phyloP scores from a whole-genome alignment of 2,797 vertebrate species.

The Alectoris magna region DNA sequence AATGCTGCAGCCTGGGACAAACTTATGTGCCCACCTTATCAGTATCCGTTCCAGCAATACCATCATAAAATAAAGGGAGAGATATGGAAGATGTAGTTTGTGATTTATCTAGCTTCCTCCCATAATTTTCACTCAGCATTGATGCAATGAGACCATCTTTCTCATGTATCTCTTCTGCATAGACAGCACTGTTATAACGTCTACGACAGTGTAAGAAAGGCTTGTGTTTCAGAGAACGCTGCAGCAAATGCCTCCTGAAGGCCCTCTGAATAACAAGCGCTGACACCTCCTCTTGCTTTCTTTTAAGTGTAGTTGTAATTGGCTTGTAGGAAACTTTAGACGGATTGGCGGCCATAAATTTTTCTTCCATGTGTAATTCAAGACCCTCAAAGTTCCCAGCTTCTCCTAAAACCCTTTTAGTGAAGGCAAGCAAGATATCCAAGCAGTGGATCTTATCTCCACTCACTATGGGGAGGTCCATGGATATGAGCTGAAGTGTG shows the following conservation, averaged over 20 bases:
- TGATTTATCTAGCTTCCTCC: slow-evolving; percentile 71
- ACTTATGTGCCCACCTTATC: slow-evolving; percentile 69
- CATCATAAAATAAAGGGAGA: slow-evolving; percentile 90
- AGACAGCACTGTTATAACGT: slow-evolving; percentile 63
- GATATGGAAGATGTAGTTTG: slow-evolving; percentile 85
- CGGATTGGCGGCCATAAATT: slow-evolving; percentile 65
- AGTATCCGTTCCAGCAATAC: slow-evolving; percentile 80
- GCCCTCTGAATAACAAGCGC: slow-evolving; percentile 79
- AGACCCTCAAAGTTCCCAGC: slow-evolving; percentile 56
- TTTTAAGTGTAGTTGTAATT: slow-evolving; percentile 78
- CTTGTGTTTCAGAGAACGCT: slow-evolving; percentile 74
- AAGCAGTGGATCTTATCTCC: slow-evolving; percentile 81
- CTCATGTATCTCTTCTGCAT: slow-evolving; percentile 78
- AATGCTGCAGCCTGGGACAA: slow-evolving; percentile 55
- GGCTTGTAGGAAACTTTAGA: slow-evolving; percentile 67
- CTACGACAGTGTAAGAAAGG: slow-evolving; percentile 84
- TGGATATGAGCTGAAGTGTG: slow-evolving; percentile 72
- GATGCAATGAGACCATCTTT: slow-evolving; percentile 85
- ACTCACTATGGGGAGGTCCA: slow-evolving; percentile 81
- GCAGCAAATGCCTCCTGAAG: slow-evolving; percentile 67
- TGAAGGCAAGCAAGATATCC: slow-evolving; percentile 82
- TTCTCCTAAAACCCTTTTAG: slow-evolving; percentile 77
- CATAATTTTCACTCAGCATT: slow-evolving; percentile 83
- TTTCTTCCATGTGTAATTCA: slow-evolving; percentile 77
- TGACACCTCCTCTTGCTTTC: slow-evolving; percentile 75